phyloP scores from a whole-genome alignment of 2,797 vertebrate genomes.

The Smutsia temminckii region DNA sequence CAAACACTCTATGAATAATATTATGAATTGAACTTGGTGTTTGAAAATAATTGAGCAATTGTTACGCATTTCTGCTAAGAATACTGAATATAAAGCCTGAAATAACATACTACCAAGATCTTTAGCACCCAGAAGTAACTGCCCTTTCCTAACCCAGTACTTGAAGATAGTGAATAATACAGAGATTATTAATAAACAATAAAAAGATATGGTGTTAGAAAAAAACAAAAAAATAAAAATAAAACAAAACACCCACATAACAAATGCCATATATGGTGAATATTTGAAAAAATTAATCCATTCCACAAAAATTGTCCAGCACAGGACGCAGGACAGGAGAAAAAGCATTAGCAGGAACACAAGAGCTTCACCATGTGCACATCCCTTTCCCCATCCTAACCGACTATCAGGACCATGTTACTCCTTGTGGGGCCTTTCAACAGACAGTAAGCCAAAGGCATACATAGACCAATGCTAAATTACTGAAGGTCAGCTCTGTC shows the following conservation, averaged over 20 bases:
- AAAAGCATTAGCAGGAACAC: neutral
- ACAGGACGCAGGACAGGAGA: neutral
- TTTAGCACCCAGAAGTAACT: neutral
- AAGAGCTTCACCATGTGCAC: neutral
- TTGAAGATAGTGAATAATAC: conserved; percentile 39
- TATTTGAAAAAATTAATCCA: neutral
- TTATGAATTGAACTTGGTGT: neutral
- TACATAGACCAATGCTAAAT: too few species aligned
- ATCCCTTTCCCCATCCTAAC: neutral
- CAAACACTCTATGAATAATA: neutral
- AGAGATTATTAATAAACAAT: conserved; percentile 4
- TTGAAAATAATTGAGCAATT: conserved; percentile 21
- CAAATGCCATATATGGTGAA: neutral
- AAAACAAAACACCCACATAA: neutral
- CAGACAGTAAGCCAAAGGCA: neutral
- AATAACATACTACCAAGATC: neutral
- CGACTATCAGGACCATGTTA: neutral
- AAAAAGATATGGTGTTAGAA: neutral
- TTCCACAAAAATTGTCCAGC: neutral
- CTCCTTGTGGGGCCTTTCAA: neutral
- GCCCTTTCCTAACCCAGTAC: neutral
- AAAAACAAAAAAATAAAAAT: neutral
- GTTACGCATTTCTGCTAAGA: neutral
- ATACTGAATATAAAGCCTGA: neutral
- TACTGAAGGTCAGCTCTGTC: neutral